Evolutionary conservation across 2,888 invertebrate species (phyloP), one percentile per base, ranked within the genome.

Genomic region (Heliconius charithonia): DNA sequence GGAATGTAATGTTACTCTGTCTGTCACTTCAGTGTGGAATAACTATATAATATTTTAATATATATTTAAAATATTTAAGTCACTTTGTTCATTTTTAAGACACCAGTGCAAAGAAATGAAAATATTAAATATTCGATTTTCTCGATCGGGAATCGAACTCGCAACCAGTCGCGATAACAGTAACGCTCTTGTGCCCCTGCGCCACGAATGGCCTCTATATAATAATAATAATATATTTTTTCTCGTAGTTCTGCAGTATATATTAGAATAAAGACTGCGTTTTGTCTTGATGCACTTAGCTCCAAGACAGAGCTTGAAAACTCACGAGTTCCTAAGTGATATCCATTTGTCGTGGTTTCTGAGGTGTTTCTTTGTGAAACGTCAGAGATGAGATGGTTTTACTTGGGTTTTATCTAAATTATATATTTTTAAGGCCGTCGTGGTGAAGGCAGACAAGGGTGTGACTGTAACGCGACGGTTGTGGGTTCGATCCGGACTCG

Each of bases 311-410:
- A 37, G 41, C 37, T 74, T 12, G 37, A 19, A 63, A 41, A 25
- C 74, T 74, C 41, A 41, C 74, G 74, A 41, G 74, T 41, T 27
- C 59, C 32, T 74, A 74, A 74, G 74, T 41, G 37, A 27, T 74
- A 41, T 22, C 63, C 74, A 74, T 74, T 74, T 74, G 63, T 74
- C 62, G 63, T 63, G 73, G 27, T 22, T 25, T 51, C 16, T 37
- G 12, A 62, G 62, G n/a, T 25, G n/a, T 45, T 73, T 56, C 72
- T 62, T 73, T 25, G 41, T 41, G 19, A 37, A 59, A 59, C 27
- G 73, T 22, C 25, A 41, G 16, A 19, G 3, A 22, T 19, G 25
- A 19, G 25, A 25, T 59, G 32, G 25, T 59, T 51, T 56, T 22
- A 72, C 56, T n/a, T 71, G 25, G 16, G 13, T 63, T 62, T 25